These are phyloP conservation scores for Hydrochoerus hydrochaeris DNA, from an alignment of 2,113 vertebrate genomes.

Conservation along the genomic window DNA sequence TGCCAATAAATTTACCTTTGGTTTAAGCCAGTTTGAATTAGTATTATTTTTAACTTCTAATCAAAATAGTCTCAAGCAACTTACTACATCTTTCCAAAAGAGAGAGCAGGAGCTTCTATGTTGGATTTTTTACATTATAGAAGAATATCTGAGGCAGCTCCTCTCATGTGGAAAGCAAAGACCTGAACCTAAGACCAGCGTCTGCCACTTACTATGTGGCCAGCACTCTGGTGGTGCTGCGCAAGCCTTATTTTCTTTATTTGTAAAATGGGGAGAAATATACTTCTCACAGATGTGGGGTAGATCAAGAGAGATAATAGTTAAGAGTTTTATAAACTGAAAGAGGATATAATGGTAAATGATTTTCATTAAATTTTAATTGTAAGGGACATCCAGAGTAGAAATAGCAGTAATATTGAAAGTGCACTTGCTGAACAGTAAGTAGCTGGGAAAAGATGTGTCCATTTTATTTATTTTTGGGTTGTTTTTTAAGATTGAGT, in stretches of 20 bases:
- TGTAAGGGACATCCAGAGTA: not conserved
- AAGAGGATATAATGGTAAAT: conserved; percentile 50
- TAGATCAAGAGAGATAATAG: conserved; percentile 38
- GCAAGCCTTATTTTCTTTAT: conserved; percentile 13
- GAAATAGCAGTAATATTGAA: conserved; percentile 45
- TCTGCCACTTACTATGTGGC: not conserved
- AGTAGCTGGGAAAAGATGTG: not conserved
- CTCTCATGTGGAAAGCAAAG: not conserved
- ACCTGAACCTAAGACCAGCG: not conserved
- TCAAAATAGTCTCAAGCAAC: conserved; percentile 3
- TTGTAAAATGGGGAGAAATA: conserved; percentile 29
- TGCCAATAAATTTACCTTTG: conserved; percentile 9
- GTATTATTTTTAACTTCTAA: conserved; percentile 11
- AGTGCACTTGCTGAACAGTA: conserved; percentile 3
- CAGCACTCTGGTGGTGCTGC: not conserved
- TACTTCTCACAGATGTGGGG: conserved; percentile 9
- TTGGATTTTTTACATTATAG: not conserved
- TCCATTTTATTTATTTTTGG: not conserved
- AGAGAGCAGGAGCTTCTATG: not conserved
- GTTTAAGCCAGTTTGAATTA: not conserved
- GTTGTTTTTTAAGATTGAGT: not conserved
- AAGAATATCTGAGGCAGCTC: not conserved
- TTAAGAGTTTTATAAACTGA: conserved; percentile 41
- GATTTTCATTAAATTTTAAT: conserved; percentile 68
- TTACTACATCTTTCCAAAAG: not conserved